A percentile compares a stretch with the other conserved stretches of the same genome.
phyloP scores from a whole-genome alignment of 2,888 invertebrate genomes.

The Xylota segnis region DNA sequence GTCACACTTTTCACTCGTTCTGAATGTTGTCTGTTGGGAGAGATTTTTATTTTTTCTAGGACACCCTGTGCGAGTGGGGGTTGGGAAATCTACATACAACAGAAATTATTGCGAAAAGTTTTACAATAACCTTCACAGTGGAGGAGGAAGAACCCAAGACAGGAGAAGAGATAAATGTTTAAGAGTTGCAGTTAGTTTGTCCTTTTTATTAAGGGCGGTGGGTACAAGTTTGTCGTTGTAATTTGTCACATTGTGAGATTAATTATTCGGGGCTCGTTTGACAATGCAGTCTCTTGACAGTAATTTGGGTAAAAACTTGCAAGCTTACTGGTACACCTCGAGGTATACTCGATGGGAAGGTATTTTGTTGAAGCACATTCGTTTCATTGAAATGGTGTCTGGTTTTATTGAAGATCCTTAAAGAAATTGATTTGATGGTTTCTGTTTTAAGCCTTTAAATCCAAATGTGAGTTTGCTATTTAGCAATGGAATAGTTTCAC shows the following conservation, averaged over 20 bases:
- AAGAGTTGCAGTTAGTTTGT: constrained; percentile 59
- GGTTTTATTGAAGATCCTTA: too few relatives aligned
- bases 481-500: too few relatives aligned
- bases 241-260: constrained; percentile 52
- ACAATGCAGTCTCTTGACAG: constrained; percentile 46
- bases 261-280: constrained; percentile 45
- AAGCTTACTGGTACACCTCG: neutral
- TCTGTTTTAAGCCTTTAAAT: too few relatives aligned
- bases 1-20: neutral
- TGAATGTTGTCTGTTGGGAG: constrained; percentile 9
- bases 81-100: constrained; percentile 25
- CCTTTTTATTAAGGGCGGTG: constrained; percentile 47
- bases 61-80: neutral
- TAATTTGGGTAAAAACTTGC: constrained; percentile 21
- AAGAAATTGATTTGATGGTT: too few relatives aligned
- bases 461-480: too few relatives aligned
- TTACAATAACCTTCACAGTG: constrained; percentile 52
- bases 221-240: constrained; percentile 47
- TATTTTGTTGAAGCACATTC: too few relatives aligned
- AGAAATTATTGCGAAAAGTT: constrained; percentile 65
- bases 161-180: constrained; percentile 54
- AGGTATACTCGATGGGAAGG: too few relatives aligned
- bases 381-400: too few relatives aligned
- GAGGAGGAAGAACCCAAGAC: neutral
- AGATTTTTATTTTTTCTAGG: neutral